These are phyloP conservation scores for Chrysina gloriosa DNA, from an alignment of 2,888 invertebrate genomes.

Conservation along the genomic window DNA sequence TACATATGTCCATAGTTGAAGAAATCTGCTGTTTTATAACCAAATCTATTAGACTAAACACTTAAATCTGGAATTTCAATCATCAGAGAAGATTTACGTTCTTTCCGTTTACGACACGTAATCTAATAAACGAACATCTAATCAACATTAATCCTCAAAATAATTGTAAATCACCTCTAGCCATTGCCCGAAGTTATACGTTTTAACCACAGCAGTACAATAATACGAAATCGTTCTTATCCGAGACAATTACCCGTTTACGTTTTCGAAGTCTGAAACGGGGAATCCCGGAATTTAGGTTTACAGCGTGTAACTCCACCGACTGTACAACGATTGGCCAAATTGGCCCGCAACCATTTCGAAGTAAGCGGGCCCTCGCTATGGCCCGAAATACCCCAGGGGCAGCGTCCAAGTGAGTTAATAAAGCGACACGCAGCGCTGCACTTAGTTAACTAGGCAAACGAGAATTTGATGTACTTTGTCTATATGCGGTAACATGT, in stretches of 20 bases:
- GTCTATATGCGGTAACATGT: too few species aligned
- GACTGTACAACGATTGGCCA: constrained; percentile 12
- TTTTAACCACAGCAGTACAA: too few species aligned
- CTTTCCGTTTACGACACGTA: too few species aligned
- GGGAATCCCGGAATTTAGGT: background rate
- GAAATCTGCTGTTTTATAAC: too few species aligned
- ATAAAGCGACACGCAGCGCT: constrained; percentile 14
- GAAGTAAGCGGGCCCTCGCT: constrained; percentile 1
- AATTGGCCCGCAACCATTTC: background rate
- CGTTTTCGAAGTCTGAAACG: background rate
- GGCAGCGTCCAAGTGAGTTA: background rate
- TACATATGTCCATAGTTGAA: too few species aligned
- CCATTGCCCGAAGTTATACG: too few species aligned
- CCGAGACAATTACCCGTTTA: constrained; percentile 9
- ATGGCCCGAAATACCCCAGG: background rate
- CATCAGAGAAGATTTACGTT: too few species aligned
- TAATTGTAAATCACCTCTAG: too few species aligned
- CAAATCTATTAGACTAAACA: too few species aligned
- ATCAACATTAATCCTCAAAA: too few species aligned
- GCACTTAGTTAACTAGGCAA: constrained; percentile 16
- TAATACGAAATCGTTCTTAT: background rate
- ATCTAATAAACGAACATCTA: too few species aligned
- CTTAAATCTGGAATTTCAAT: too few species aligned
- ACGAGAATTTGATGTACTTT: constrained; percentile 8
- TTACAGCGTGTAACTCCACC: background rate